These are phyloP conservation scores for Elaphurus davidianus DNA, from an alignment of 2,113 vertebrate species.

Conservation along the genomic window DNA sequence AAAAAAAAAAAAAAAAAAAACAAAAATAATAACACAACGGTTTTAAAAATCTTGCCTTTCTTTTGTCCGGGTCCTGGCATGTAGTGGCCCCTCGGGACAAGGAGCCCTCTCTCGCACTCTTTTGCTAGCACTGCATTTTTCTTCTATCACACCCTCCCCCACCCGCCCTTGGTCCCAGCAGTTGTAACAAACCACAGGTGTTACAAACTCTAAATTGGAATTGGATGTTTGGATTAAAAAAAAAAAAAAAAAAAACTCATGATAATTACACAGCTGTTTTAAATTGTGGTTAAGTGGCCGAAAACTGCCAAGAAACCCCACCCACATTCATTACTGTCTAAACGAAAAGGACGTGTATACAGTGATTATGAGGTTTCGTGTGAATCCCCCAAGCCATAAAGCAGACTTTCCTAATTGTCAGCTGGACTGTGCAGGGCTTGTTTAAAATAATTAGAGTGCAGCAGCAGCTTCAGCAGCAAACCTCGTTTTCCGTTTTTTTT, in stretches of 20 bases:
- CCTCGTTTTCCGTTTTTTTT: not conserved
- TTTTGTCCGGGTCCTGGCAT: not conserved
- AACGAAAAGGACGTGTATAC: constrained; percentile 75
- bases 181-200: constrained; percentile 57
- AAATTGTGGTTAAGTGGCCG: constrained; percentile 63
- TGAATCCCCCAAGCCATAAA: constrained; percentile 80
- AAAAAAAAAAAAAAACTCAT: not conserved
- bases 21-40: no score
- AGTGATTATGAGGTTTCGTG: constrained; percentile 76
- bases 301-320: constrained; percentile 75
- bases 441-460: constrained; percentile 88
- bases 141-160: not conserved
- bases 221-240: constrained; percentile 19
- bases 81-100: fast-evolving
- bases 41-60: no score
- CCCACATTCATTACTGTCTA: constrained; percentile 74
- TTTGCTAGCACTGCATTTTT: not conserved
- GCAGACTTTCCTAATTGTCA: constrained; percentile 86
- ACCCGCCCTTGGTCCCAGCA: not conserved
- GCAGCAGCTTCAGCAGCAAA: constrained; percentile 74
- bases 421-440: constrained; percentile 82
- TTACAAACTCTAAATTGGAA: constrained; percentile 34
- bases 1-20: not conserved
- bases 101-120: not conserved
- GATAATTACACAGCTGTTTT: constrained; percentile 73